Evolutionary conservation across 2,797 vertebrate genomes (phyloP), one percentile per base, ranked within the genome.

Genomic region (Fratercula arctica): DNA sequence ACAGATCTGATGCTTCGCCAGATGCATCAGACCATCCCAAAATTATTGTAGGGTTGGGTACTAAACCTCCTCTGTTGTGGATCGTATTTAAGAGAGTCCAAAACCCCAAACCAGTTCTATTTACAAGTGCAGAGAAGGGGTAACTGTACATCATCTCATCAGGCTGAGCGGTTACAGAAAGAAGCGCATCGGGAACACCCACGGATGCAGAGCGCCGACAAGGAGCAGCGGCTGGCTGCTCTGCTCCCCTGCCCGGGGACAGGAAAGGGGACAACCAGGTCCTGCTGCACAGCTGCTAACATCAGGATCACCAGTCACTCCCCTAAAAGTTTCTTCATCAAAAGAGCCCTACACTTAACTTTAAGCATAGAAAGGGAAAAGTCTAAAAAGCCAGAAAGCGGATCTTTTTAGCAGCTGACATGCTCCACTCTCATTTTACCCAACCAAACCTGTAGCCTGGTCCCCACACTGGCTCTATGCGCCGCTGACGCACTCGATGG

Each of bases 401-500:
- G 61, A 19, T 17, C 6, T 45, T 31, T 23, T 10, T 4, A 39
- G 64, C 53, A 53, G 68, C 54, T 81, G 73, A 6, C 18, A 3
- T 0, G 3, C 2, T 13, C 29, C 39, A 4, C 25, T 39, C 43
- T 29, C 13, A 0, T 18, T 16, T 28, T 18, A 66, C 41, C 37
- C 53, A 39, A 21, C 15, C 50, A 51, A 57, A 51, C 26, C 46
- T 8, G 1, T 1, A 43, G 46, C 37, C 70, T 12, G 25, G 39
- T 23, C 53, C 59, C 72, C 1, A 3, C 0, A 0, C n/a, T 53
- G 64, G 31, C 46, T 50, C 1, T 10, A 8, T 4, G 25, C 0
- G 0, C 35, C 4, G 2, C 46, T 1, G 0, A 45, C 0, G 0
- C 5, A 5, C 48, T 56, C 8, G 0, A 24, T 3, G 25, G 83